Percentiles rank a stretch among this genome's conserved stretches.
phyloP scores from a whole-genome alignment of 2,113 vertebrate species.

The Onychorhynchus coronatus region DNA sequence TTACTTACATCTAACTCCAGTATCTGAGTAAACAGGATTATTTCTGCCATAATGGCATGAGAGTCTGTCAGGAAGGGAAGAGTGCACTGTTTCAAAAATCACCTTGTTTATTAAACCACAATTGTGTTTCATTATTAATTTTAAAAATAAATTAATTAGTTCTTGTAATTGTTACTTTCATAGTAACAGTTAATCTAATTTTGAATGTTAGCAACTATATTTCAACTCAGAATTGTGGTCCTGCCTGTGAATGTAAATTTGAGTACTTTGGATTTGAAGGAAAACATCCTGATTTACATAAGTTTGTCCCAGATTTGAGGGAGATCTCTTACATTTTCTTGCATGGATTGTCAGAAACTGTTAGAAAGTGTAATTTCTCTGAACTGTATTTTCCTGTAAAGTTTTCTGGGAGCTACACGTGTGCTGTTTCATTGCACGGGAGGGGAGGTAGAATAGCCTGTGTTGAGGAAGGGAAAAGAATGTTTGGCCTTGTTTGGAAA shows the following conservation, averaged over 20 bases:
- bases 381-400: neutral
- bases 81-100: neutral
- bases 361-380: neutral
- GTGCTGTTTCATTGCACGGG: accelerated
- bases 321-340: neutral
- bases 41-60: neutral
- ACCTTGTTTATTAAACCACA: neutral
- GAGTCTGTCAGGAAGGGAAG: neutral
- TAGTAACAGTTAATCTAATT: neutral
- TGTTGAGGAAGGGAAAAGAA: neutral
- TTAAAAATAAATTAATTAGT: neutral
- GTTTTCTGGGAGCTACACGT: neutral
- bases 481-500: neutral
- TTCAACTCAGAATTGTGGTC: neutral
- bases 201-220: neutral
- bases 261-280: neutral
- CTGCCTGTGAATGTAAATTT: neutral
- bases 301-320: neutral
- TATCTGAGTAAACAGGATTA: neutral
- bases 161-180: neutral
- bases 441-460: neutral
- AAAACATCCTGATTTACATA: neutral
- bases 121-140: neutral
- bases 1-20: neutral
- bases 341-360: neutral